Evolutionary conservation across 2,888 invertebrate genomes (phyloP).

Genomic region (Zygothrica quintamaculata): DNA sequence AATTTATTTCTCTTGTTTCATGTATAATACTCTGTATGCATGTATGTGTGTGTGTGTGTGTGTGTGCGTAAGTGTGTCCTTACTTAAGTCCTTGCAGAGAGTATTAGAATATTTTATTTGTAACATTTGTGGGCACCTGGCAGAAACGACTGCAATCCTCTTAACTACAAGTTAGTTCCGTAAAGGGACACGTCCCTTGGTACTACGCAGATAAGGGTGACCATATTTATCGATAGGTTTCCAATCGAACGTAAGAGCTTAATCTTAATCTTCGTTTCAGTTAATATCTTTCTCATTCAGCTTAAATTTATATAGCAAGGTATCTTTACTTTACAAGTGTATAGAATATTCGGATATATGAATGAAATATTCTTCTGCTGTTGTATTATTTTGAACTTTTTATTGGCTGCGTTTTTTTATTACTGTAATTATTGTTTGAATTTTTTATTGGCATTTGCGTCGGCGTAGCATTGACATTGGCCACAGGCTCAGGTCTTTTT

Average conservation of each 20-base stretch:
- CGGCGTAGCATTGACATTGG: conserved; percentile 72
- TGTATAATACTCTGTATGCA: conserved; percentile 18
- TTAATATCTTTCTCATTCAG: too few relatives aligned
- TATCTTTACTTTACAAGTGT: conserved; percentile 18
- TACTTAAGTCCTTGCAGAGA: conserved; percentile 1
- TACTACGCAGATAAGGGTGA: not conserved
- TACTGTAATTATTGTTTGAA: conserved; percentile 72
- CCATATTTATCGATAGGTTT: too few relatives aligned
- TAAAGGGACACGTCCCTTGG: too few relatives aligned
- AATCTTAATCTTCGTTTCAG: too few relatives aligned
- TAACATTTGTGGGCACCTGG: too few relatives aligned
- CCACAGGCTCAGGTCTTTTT: conserved; percentile 45
- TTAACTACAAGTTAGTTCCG: too few relatives aligned
- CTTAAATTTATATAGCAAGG: too few relatives aligned
- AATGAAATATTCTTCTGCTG: not conserved
- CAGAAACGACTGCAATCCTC: too few relatives aligned
- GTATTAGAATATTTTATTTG: too few relatives aligned
- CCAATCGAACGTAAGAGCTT: too few relatives aligned
- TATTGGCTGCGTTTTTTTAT: conserved; percentile 62
- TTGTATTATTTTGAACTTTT: conserved; percentile 33
- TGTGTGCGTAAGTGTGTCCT: not conserved
- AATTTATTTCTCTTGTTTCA: conserved; percentile 42
- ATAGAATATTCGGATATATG: conserved; percentile 23
- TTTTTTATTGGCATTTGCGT: conserved; percentile 71
- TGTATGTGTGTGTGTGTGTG: not conserved